phyloP scores from a whole-genome alignment of 2,888 invertebrate genomes.

The Coelinius sp. region DNA sequence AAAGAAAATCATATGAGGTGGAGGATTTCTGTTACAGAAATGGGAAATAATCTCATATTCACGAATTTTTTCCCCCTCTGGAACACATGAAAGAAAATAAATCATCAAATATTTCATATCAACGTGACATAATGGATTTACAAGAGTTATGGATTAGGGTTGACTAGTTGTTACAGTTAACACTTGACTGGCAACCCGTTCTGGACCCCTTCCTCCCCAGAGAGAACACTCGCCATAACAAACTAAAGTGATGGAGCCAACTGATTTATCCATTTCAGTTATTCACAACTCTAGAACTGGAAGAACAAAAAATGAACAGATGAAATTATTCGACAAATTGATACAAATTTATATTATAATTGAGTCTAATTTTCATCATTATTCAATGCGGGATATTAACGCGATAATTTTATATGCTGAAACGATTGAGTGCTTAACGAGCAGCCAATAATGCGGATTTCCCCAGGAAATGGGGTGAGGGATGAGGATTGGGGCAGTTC shows the following conservation, averaged over 20 bases:
- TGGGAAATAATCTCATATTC: no score
- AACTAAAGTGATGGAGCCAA: not conserved
- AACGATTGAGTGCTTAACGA: constrained; percentile 31
- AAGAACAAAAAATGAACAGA: not conserved
- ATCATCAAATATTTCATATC: constrained; percentile 20
- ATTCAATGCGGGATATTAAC: not conserved
- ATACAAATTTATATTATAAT: not conserved
- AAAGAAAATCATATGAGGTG: no score
- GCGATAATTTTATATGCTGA: not conserved
- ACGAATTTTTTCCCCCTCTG: constrained; percentile 34
- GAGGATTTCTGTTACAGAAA: no score
- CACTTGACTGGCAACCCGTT: constrained; percentile 55
- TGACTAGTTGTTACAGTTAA: constrained; percentile 59
- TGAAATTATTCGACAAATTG: not conserved
- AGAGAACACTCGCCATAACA: constrained; percentile 35
- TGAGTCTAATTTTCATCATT: not conserved
- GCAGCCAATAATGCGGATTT: constrained; percentile 40
- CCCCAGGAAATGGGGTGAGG: not conserved
- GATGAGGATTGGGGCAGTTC: constrained; percentile 1
- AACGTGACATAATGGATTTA: constrained; percentile 39
- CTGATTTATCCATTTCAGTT: not conserved
- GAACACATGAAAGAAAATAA: not conserved
- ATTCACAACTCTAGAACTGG: not conserved
- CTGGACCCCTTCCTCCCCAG: constrained; percentile 40
- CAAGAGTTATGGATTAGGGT: constrained; percentile 52